These are phyloP conservation scores for Cephonodes hylas DNA, from an alignment of 2,888 invertebrate genomes.

Conservation along the genomic window DNA sequence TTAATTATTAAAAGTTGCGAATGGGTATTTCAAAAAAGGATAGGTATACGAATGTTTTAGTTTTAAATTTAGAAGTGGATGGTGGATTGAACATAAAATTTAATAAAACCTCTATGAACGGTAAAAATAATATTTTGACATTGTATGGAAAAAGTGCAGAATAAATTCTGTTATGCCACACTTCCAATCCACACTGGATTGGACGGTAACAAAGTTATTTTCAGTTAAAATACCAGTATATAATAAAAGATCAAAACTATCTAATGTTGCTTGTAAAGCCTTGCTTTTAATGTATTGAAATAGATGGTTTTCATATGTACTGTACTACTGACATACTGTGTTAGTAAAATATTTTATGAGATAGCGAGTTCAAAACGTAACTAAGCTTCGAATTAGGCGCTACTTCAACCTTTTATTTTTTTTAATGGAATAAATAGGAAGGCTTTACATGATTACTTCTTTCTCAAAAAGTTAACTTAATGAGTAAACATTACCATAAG, in stretches of 20 bases:
- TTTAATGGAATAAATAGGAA: too few relatives aligned
- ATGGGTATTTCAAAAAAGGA: not conserved
- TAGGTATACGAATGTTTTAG: too few relatives aligned
- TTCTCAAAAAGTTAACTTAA: too few relatives aligned
- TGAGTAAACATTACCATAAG: too few relatives aligned
- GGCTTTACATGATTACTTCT: too few relatives aligned
- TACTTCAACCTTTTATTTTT: too few relatives aligned
- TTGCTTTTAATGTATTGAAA: not conserved
- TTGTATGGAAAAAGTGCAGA: not conserved
- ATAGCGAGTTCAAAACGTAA: too few relatives aligned
- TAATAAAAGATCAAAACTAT: not conserved
- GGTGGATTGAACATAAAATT: not conserved
- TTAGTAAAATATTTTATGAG: too few relatives aligned
- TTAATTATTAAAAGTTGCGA: not conserved
- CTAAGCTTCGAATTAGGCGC: too few relatives aligned
- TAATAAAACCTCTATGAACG: not conserved
- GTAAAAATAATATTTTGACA: not conserved
- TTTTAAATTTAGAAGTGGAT: not conserved
- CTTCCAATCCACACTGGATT: not conserved
- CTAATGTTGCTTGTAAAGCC: not conserved
- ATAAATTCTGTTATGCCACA: not conserved
- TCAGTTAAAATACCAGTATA: not conserved
- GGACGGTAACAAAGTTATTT: not conserved
- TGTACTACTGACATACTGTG: too few relatives aligned
- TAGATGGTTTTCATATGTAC: too few relatives aligned